Percentiles rank a stretch among this genome's conserved stretches.
Evolutionary conservation across 2,113 vertebrate genomes (phyloP).

Genomic region (Chunga burmeisteri): DNA sequence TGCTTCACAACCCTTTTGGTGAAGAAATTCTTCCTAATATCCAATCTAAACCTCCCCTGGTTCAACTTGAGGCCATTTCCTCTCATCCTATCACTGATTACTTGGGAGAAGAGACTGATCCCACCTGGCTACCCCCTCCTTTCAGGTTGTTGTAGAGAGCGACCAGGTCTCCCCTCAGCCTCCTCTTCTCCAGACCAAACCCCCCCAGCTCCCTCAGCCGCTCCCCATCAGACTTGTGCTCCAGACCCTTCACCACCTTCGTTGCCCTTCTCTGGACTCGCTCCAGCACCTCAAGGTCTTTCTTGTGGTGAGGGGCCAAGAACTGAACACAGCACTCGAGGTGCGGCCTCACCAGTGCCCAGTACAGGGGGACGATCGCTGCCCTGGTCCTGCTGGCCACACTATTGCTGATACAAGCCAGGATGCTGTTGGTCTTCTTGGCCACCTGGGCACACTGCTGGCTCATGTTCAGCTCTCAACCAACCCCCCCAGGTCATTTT

Average conservation of each 20-base stretch:
- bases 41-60: not conserved
- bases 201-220: not conserved
- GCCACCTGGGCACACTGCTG: not conserved
- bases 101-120: rapidly evolving
- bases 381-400: not conserved
- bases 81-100: not conserved
- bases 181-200: not conserved
- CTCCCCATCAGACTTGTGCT: not conserved
- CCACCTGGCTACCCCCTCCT: not conserved
- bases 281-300: not conserved
- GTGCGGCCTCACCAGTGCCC: not conserved
- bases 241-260: not conserved
- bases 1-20: not conserved
- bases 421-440: not conserved
- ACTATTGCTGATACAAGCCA: not conserved
- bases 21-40: not conserved
- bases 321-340: not conserved
- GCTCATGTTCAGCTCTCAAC: rapidly evolving
- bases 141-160: rapidly evolving
- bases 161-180: not conserved
- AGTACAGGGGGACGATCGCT: not conserved
- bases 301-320: not conserved
- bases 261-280: not conserved
- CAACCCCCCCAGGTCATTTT: not conserved
- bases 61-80: not conserved